Evolutionary conservation across 1,140 invertebrate genomes (phyloP).

Genomic region (Pachypsylla venusta): DNA sequence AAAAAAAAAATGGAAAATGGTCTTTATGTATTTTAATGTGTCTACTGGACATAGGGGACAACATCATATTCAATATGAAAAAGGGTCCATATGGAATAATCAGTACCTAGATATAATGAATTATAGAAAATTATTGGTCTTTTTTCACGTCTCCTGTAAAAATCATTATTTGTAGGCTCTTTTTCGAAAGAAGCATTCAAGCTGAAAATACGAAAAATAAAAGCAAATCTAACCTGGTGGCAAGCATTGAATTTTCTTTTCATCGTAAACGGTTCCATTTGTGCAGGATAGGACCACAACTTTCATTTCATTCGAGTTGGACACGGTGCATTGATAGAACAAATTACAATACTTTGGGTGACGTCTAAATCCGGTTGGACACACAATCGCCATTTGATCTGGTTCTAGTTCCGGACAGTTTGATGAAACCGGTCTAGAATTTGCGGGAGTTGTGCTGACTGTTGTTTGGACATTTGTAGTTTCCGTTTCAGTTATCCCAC

Average conservation of each 20-base stretch:
- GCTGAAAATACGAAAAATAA: neutral
- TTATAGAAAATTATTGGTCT: neutral
- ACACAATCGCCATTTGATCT: slow-evolving; percentile 52
- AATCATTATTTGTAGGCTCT: neutral
- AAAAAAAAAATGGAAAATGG: too few species aligned
- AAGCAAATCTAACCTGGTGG: slow-evolving; percentile 27
- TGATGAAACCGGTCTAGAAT: neutral
- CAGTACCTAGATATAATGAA: neutral
- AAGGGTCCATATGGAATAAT: neutral
- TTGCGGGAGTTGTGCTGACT: slow-evolving; percentile 1
- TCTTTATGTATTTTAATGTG: too few species aligned
- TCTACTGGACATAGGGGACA: too few species aligned
- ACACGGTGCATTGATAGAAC: slow-evolving; percentile 64
- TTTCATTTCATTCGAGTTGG: slow-evolving; percentile 48
- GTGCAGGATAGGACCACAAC: slow-evolving; percentile 56
- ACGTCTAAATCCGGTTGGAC: slow-evolving; percentile 61
- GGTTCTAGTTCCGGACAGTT: slow-evolving; percentile 22
- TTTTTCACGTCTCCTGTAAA: neutral
- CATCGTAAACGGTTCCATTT: slow-evolving; percentile 56
- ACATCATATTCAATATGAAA: too few species aligned
- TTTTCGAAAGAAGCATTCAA: neutral
- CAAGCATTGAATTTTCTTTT: slow-evolving; percentile 51
- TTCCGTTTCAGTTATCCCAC: slow-evolving; percentile 12
- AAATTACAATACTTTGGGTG: slow-evolving; percentile 70
- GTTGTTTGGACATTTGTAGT: too few species aligned